A percentile compares a stretch with the other conserved stretches of the same genome.
Evolutionary conservation across 2,797 vertebrate genomes (phyloP).

Genomic region (Amblyraja radiata): DNA sequence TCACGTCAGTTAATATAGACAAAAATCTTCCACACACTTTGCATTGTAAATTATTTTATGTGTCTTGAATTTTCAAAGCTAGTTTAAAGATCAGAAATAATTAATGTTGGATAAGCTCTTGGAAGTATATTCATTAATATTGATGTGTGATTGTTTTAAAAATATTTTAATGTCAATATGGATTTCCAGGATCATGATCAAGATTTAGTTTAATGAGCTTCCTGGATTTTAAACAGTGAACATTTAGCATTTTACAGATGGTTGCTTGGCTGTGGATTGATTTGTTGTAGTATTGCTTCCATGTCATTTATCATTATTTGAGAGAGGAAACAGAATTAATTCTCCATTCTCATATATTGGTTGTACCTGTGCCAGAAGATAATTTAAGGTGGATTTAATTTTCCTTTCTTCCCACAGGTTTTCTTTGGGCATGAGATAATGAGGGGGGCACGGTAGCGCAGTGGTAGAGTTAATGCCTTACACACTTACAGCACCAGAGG

Average conservation of each 20-base stretch:
- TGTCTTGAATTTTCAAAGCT: slow-evolving; percentile 26
- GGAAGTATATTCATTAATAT: slow-evolving; percentile 32
- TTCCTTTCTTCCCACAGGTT: not conserved
- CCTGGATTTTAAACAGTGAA: slow-evolving; percentile 27
- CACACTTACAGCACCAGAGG: too few relatives aligned
- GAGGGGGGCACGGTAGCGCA: too few relatives aligned
- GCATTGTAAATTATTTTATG: slow-evolving; percentile 17
- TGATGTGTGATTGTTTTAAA: slow-evolving; percentile 28
- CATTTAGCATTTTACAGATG: slow-evolving; percentile 29
- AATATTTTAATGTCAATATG: slow-evolving; percentile 31
- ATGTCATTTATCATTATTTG: slow-evolving; percentile 25
- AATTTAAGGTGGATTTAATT: not conserved
- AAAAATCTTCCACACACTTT: not conserved
- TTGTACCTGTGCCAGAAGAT: not conserved
- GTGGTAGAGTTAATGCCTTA: too few relatives aligned
- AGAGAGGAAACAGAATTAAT: not conserved
- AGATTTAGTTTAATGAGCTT: slow-evolving; percentile 34
- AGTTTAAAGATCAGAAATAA: slow-evolving; percentile 17
- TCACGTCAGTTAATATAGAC: not conserved
- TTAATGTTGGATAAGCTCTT: slow-evolving; percentile 29
- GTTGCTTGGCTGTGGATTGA: slow-evolving; percentile 12
- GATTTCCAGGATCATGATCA: slow-evolving; percentile 19
- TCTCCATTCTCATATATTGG: not conserved
- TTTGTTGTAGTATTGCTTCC: slow-evolving; percentile 26
- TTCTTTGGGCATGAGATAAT: too few relatives aligned